Conservation (phyloP, 2,113 vertebrate genomes). For the Antigone vipio region DNA sequence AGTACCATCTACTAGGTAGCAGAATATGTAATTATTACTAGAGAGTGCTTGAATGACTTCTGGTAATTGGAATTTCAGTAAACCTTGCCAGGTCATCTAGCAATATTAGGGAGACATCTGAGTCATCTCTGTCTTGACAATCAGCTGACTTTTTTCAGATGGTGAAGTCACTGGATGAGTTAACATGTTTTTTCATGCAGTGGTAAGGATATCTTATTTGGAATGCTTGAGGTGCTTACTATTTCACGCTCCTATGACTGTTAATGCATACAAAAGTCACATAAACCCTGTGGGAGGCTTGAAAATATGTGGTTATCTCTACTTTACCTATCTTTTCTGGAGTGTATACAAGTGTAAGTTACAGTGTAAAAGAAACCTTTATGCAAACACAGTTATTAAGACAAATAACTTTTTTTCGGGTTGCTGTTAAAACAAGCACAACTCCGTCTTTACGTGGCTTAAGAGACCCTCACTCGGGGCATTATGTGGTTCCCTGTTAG, state of each 20-base stretch:
- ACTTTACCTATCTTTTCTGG: not conserved
- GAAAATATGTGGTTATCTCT: not conserved
- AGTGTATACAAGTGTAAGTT: not conserved
- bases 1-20: not conserved
- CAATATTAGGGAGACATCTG: not conserved
- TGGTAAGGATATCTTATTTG: not conserved
- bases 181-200: not conserved
- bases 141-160: not conserved
- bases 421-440: not conserved
- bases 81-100: not conserved
- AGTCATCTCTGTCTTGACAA: not conserved
- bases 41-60: not conserved
- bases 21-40: not conserved
- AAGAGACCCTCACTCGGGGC: too few species aligned
- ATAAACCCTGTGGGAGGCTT: not conserved
- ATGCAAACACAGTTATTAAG: not conserved
- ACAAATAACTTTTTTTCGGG: not conserved
- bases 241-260: not conserved
- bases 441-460: not conserved
- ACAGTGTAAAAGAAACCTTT: not conserved
- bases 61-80: slow-evolving; percentile 36
- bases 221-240: not conserved
- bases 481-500: not conserved
- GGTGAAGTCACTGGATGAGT: not conserved
- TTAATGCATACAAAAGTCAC: not conserved